Percentiles rank a stretch among this genome's conserved stretches.
These are phyloP conservation scores for Hippoglossus stenolepis DNA, from an alignment of 2,113 vertebrate species.

Conservation along the genomic window DNA sequence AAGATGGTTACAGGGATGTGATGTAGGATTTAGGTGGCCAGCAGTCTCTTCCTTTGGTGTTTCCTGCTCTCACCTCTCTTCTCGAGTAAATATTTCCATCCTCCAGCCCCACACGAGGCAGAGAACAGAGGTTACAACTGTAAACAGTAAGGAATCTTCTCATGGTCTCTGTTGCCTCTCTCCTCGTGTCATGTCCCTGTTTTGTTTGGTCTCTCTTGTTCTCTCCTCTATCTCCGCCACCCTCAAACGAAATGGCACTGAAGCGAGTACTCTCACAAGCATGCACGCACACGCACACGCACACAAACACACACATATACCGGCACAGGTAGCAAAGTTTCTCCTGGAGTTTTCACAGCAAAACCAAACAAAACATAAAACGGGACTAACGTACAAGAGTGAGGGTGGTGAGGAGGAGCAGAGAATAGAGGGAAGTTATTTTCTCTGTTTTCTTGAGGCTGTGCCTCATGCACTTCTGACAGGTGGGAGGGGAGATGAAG, in stretches of 20 bases:
- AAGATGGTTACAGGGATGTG: constrained; percentile 52
- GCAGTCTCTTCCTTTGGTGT: constrained; percentile 24
- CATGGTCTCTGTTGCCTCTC: constrained; percentile 35
- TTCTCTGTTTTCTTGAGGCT: constrained; percentile 71
- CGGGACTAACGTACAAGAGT: constrained; percentile 43
- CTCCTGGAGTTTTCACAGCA: constrained; percentile 68
- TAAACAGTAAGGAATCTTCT: constrained; percentile 56
- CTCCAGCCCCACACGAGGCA: constrained; percentile 17
- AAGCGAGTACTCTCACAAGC: constrained; percentile 8
- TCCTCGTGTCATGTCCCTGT: constrained; percentile 33
- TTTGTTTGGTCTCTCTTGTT: constrained; percentile 60
- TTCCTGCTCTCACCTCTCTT: constrained; percentile 23
- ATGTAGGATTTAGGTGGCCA: constrained; percentile 38
- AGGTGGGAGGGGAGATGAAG: constrained; percentile 82
- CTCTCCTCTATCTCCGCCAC: constrained; percentile 5
- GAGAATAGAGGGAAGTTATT: constrained; percentile 74
- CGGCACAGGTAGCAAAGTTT: constrained; percentile 70
- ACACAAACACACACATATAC: not conserved
- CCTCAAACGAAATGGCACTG: constrained; percentile 47
- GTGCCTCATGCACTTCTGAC: constrained; percentile 70
- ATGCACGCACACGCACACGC: too few relatives aligned
- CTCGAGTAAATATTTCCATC: constrained; percentile 22
- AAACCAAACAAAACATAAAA: constrained; percentile 80
- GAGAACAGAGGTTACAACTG: constrained; percentile 49
- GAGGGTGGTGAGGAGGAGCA: constrained; percentile 42